A percentile compares a stretch with the other conserved stretches of the same genome.
Conservation (phyloP, 2,797 vertebrate species). For the Lycodopsis pacificus region DNA sequence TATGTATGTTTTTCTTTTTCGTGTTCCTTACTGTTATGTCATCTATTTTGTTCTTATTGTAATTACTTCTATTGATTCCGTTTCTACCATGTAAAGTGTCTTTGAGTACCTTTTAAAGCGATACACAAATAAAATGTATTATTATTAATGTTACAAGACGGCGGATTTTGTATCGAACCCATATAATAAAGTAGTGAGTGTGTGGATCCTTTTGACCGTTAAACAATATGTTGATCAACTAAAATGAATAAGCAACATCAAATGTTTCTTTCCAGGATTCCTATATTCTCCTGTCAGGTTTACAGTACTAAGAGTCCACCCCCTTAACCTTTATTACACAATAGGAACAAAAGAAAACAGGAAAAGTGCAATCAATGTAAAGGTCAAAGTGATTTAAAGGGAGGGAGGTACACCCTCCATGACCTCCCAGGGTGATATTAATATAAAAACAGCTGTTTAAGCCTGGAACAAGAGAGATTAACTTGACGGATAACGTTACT, state of each 20-base stretch:
- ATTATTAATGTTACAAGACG: background rate
- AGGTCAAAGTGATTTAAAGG: slow-evolving; percentile 44
- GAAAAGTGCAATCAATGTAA: slow-evolving; percentile 28
- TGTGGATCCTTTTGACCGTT: background rate
- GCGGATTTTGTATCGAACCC: background rate
- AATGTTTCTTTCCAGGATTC: background rate
- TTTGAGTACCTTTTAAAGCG: no score
- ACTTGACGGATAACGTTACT: slow-evolving; percentile 42
- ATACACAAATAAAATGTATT: no score
- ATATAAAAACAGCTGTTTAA: slow-evolving; percentile 67
- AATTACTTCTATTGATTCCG: no score
- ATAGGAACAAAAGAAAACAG: background rate
- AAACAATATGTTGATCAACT: background rate
- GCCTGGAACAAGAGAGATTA: slow-evolving; percentile 59
- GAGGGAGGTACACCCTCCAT: background rate
- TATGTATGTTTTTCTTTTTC: no score
- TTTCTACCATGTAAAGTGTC: no score
- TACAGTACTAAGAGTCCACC: background rate
- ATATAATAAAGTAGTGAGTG: background rate
- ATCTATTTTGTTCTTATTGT: no score
- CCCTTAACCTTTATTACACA: slow-evolving; percentile 1
- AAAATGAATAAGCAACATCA: background rate
- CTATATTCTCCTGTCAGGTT: background rate
- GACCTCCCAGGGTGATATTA: slow-evolving; percentile 59
- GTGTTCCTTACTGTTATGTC: no score